phyloP scores from a whole-genome alignment of 1,140 invertebrate species.

The Halesus radiatus region DNA sequence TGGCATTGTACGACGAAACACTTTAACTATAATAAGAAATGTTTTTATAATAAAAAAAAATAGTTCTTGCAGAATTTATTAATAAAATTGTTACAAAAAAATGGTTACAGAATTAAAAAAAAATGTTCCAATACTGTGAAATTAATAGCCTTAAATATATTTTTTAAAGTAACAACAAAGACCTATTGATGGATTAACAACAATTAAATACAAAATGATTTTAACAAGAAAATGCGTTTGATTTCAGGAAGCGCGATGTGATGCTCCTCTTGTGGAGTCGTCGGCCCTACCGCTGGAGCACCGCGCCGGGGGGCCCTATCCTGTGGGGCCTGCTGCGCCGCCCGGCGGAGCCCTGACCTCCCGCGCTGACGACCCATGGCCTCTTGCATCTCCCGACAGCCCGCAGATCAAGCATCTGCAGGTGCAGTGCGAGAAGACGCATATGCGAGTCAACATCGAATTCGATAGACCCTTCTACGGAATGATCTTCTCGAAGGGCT shows the following conservation, averaged over 20 bases:
- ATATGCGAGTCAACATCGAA: conserved; percentile 95
- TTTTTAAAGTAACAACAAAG: too few relatives aligned
- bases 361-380: conserved; percentile 84
- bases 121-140: too few relatives aligned
- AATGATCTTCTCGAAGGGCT: conserved; percentile 95
- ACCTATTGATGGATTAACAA: neutral
- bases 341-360: conserved; percentile 57
- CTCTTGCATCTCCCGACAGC: conserved; percentile 85
- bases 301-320: conserved; percentile 74
- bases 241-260: conserved; percentile 78
- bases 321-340: conserved; percentile 63
- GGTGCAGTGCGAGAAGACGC: conserved; percentile 95
- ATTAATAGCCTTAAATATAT: too few relatives aligned
- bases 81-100: too few relatives aligned
- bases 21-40: too few relatives aligned
- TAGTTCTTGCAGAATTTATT: too few relatives aligned
- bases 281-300: conserved; percentile 85
- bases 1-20: too few relatives aligned
- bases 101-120: too few relatives aligned
- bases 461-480: conserved; percentile 96
- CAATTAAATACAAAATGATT: neutral
- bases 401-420: conserved; percentile 93
- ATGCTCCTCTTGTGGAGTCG: conserved; percentile 82
- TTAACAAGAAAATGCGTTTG: neutral
- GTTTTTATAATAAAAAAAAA: too few relatives aligned